Percentiles rank a stretch among this genome's conserved stretches.
Evolutionary conservation across 2,113 vertebrate genomes (phyloP).

Genomic region (Tapirus terrestris): DNA sequence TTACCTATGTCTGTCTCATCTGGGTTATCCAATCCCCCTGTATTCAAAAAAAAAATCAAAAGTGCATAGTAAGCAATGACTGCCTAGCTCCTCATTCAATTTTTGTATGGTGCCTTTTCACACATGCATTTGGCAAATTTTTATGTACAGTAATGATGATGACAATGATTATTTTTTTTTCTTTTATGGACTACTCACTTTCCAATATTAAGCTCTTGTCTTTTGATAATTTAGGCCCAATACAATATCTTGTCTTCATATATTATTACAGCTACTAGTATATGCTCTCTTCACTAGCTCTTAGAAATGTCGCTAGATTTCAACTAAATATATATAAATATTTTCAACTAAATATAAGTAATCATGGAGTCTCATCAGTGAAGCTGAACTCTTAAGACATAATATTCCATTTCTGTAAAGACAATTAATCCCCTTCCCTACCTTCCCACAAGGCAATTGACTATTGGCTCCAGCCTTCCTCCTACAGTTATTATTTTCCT

Average conservation of each 20-base stretch:
- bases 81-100: neutral
- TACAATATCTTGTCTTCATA: neutral
- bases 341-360: neutral
- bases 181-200: neutral
- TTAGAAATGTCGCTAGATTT: slow-evolving; percentile 1
- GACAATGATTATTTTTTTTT: neutral
- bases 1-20: neutral
- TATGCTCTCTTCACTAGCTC: neutral
- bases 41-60: neutral
- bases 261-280: neutral
- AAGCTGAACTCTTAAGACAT: neutral
- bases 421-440: neutral
- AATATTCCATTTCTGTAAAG: neutral
- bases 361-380: neutral
- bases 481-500: neutral
- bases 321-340: neutral
- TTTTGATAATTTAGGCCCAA: neutral
- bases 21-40: neutral
- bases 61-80: neutral
- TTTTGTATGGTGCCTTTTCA: neutral
- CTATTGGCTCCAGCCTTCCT: neutral
- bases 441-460: neutral
- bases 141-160: neutral
- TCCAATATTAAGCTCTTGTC: neutral
- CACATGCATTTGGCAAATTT: neutral